phyloP scores from a whole-genome alignment of 2,113 vertebrate genomes.

The Mirounga angustirostris region DNA sequence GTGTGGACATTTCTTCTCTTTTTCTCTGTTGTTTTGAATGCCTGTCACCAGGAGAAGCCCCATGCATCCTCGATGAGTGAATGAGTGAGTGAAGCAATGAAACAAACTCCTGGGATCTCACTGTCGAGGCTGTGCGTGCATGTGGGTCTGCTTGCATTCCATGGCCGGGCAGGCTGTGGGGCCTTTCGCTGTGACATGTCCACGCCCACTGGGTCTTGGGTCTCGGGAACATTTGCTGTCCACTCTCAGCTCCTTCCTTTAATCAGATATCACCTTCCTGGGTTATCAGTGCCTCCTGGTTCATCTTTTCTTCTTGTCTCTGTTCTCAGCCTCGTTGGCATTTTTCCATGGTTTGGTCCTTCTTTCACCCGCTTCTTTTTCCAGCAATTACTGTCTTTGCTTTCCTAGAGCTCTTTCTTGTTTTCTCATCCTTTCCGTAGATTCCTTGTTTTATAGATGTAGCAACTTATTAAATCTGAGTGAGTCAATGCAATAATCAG shows the following conservation, averaged over 20 bases:
- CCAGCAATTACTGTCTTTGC: neutral
- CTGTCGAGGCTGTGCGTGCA: neutral
- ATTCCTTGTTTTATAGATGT: neutral
- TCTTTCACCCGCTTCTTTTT: neutral
- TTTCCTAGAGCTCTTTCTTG: neutral
- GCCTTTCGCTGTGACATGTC: rapidly evolving
- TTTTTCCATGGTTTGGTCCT: neutral
- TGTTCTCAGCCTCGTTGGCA: neutral
- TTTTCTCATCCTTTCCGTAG: neutral
- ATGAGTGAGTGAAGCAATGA: neutral
- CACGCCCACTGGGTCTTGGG: neutral
- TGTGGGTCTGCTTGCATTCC: neutral
- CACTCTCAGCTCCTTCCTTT: neutral
- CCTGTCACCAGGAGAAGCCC: neutral
- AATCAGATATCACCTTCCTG: neutral
- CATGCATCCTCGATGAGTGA: rapidly evolving
- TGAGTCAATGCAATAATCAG: no score
- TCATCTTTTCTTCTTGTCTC: rapidly evolving
- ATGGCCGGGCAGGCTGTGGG: rapidly evolving
- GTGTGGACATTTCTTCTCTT: no score
- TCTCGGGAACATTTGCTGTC: neutral
- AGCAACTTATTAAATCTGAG: neutral
- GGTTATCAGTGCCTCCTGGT: rapidly evolving
- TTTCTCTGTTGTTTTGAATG: neutral
- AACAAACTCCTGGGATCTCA: neutral